phyloP scores from a whole-genome alignment of 2,113 vertebrate genomes.

The Pterocles orientalis region DNA sequence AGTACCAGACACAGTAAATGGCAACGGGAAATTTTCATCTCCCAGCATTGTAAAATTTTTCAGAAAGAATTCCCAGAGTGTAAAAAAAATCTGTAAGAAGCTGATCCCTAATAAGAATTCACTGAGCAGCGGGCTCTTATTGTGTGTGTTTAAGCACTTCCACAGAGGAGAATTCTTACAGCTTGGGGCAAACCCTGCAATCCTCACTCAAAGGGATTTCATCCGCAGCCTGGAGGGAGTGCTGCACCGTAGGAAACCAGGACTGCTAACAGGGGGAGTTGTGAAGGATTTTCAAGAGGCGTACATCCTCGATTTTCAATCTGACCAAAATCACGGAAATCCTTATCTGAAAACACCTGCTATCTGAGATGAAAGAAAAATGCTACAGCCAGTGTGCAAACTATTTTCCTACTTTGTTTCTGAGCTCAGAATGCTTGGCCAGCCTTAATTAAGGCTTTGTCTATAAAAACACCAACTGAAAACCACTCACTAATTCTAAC shows the following conservation, averaged over 20 bases:
- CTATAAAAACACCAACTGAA: background rate
- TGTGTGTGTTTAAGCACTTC: constrained; percentile 44
- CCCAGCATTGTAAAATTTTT: background rate
- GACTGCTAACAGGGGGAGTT: background rate
- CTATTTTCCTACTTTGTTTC: background rate
- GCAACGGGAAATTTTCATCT: constrained; percentile 3
- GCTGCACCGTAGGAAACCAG: background rate
- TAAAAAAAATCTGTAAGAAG: constrained; percentile 4
- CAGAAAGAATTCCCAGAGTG: constrained; percentile 37
- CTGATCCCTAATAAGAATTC: constrained; percentile 20
- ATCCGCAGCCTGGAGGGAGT: background rate
- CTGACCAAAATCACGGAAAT: constrained; percentile 21
- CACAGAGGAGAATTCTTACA: constrained; percentile 31
- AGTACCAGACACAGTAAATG: background rate
- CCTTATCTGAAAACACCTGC: background rate
- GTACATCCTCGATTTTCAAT: background rate
- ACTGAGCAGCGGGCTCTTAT: constrained; percentile 18
- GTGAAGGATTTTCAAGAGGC: background rate
- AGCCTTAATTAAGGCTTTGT: background rate
- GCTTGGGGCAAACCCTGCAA: constrained; percentile 40
- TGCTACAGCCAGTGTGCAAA: background rate
- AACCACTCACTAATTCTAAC: background rate
- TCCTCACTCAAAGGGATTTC: constrained; percentile 33
- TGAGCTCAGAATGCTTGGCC: background rate
- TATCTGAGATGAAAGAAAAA: background rate